These are phyloP conservation scores for Rhyacichthys aspro DNA, from an alignment of 2,797 vertebrate genomes.

Conservation along the genomic window DNA sequence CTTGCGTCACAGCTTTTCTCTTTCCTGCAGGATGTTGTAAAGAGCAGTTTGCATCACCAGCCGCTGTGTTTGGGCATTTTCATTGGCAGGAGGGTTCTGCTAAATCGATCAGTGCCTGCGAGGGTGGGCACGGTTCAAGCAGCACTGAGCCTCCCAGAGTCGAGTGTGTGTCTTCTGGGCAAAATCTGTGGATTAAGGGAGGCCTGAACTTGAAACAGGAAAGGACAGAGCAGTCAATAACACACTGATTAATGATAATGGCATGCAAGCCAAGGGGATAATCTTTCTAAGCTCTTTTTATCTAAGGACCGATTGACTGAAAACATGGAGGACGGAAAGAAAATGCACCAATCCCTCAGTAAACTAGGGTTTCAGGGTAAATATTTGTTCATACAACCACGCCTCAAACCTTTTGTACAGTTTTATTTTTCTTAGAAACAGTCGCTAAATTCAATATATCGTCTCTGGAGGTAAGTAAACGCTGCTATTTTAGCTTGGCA, in stretches of 20 bases:
- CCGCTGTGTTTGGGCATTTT: slow-evolving; percentile 49
- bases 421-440: no score
- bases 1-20: slow-evolving; percentile 30
- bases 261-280: slow-evolving; percentile 86
- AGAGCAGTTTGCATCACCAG: slow-evolving; percentile 25
- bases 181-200: slow-evolving; percentile 83
- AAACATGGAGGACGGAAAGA: slow-evolving; percentile 72
- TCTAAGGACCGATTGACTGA: slow-evolving; percentile 82
- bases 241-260: slow-evolving; percentile 88
- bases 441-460: not conserved
- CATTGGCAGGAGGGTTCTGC: slow-evolving; percentile 42
- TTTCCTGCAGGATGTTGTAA: slow-evolving; percentile 13
- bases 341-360: slow-evolving; percentile 67
- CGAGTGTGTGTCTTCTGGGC: slow-evolving; percentile 75
- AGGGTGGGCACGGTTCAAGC: slow-evolving; percentile 66
- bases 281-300: slow-evolving; percentile 88
- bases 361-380: slow-evolving; percentile 61
- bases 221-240: slow-evolving; percentile 88
- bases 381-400: slow-evolving; percentile 58
- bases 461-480: slow-evolving; percentile 25
- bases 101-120: slow-evolving; percentile 62
- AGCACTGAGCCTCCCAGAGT: slow-evolving; percentile 63
- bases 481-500: slow-evolving; percentile 5
- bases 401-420: no score
- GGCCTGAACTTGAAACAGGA: slow-evolving; percentile 85